Percentiles rank a stretch among this genome's conserved stretches.
phyloP scores from a whole-genome alignment of 2,113 vertebrate genomes.

The Serinus canaria region DNA sequence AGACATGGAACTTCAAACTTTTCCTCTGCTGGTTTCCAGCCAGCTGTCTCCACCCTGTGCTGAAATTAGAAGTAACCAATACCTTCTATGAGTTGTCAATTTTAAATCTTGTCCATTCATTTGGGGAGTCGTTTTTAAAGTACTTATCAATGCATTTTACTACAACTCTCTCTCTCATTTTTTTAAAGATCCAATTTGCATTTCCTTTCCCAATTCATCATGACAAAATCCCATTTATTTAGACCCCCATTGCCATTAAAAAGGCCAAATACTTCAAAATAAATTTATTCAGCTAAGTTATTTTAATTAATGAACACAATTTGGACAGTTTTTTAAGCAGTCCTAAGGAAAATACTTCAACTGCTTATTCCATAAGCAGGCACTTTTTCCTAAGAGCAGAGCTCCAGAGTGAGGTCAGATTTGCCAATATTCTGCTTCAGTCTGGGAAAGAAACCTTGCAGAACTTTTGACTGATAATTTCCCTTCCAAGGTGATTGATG shows the following conservation, averaged over 20 bases:
- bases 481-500: not conserved
- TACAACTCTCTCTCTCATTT: not conserved
- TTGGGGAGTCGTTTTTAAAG: not conserved
- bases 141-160: not conserved
- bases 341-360: not conserved
- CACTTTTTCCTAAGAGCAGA: not conserved
- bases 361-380: not conserved
- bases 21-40: not conserved
- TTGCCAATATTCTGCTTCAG: not conserved
- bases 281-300: not conserved
- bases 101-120: not conserved
- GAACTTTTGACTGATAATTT: not conserved
- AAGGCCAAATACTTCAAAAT: not conserved
- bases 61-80: slow-evolving; percentile 20
- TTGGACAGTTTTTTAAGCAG: not conserved
- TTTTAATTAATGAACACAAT: not conserved
- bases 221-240: not conserved
- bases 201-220: not conserved
- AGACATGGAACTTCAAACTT: not conserved
- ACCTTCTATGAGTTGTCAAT: not conserved
- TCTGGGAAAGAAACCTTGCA: not conserved
- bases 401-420: not conserved
- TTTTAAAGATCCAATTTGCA: not conserved
- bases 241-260: not conserved
- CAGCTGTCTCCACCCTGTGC: not conserved